These are phyloP conservation scores for Chaetogeoica ovagalla DNA, from an alignment of 2,888 invertebrate species.

Conservation along the genomic window DNA sequence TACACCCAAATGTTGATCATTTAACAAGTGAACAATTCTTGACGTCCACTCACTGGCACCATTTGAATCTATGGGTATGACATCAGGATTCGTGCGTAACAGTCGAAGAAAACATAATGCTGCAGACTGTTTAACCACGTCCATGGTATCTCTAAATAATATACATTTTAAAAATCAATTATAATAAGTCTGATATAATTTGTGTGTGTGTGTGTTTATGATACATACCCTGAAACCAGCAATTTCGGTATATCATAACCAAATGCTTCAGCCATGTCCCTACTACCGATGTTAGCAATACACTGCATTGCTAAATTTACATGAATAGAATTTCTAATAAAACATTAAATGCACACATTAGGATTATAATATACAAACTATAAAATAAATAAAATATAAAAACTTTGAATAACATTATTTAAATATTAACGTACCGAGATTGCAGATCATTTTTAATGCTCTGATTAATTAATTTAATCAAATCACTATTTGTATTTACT, in stretches of 20 bases:
- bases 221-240: constrained; percentile 86
- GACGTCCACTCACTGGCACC: constrained; percentile 97
- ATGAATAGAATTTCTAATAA: constrained; percentile 85
- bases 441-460: constrained; percentile 98
- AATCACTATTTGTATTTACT: constrained; percentile 97
- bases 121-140: constrained; percentile 98
- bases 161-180: neutral
- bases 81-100: constrained; percentile 92
- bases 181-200: no score
- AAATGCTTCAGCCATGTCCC: constrained; percentile 99
- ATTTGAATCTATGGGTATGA: constrained; percentile 69
- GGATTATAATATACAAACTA: no score
- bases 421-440: constrained; percentile 65
- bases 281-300: constrained; percentile 98
- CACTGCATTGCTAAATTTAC: constrained; percentile 98
- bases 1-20: constrained; percentile 99
- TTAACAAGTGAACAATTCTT: constrained; percentile 94
- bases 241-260: constrained; percentile 97
- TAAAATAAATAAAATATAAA: neutral
- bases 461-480: constrained; percentile 98
- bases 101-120: constrained; percentile 93
- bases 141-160: constrained; percentile 86
- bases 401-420: constrained; percentile 10
- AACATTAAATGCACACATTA: constrained; percentile 15
- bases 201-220: no score